Base-by-base conservation (phyloP, 2,888 invertebrate genomes). In the Fissipunctia ypsillon region DNA sequence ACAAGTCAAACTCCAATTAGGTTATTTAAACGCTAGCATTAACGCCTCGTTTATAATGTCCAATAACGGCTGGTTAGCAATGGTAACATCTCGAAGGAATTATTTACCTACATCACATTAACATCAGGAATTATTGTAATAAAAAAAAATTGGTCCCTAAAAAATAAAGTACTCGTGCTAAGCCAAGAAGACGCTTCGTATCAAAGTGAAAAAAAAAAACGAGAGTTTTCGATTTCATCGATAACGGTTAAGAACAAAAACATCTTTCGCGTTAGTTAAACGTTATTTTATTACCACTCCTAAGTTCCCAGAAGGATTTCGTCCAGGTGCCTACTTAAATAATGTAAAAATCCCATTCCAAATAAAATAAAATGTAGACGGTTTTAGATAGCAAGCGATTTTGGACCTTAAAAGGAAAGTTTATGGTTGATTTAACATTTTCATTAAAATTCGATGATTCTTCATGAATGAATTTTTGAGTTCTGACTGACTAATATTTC, bases 401-500 rank as follows among this genome's bases (percentile, higher is more conserved):
- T 65, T 19, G 5, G 41, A 56, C 41, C 16, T 38, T 41, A 31
- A 3, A 0, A 0, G 3, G 0, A n/a, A 1, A 0, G 0, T 1
- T 16, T 43, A 59, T 45, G 45, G 50, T 65, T 48, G 31, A 52
- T 43, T 50, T n/a, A 7, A 43, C 14, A 28, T 31, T 45, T 7
- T 25, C 35, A 25, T n/a, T 54, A 0, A 4, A 22, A 71, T 41
- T 63, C 41, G 25, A 76, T 64, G 41, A 81, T 64, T 81, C 63
- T 59, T 41, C n/a, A 48, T 70, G 70, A 68, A 77, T 68, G 31
- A 76, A 31, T 71, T 60, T 64, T 64, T 54, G n/a, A 70, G 67
- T 59, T 63, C 25, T 38, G 0, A 10, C 19, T 61, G 22, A n/a
- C 19, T 50, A 45, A 76, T 68, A 56, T 65, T 77, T 76, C 45